Base-by-base conservation (phyloP, 2,797 vertebrate genomes). In the Thripadectes ignobilis region DNA sequence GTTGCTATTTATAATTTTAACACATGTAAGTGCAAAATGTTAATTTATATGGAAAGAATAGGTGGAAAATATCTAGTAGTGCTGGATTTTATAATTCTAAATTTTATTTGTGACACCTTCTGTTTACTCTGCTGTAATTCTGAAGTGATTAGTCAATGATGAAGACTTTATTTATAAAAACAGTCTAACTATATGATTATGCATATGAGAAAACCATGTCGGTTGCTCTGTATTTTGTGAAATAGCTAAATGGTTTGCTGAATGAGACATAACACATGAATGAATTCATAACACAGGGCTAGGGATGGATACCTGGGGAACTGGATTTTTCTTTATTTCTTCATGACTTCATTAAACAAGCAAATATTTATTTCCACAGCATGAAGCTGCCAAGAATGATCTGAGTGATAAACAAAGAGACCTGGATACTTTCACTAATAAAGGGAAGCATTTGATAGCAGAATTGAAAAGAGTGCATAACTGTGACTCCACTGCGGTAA, bases 381-480 rank as follows among this genome's bases (percentile, higher is more conserved):
- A 99, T 59, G 98, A 99, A 97, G 93, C 97, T 11, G 97, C 98
- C 89, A 99, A 98, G 91, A 97, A 97, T 5, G 98, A 99, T 80
- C 97, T 99, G 94, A 98, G 91, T 87, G 98, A 98, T 30, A 98
- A 98, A 84, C 99, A 99, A 88, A 98, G 98, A 46, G 98, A 99
- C 39, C 97, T 99, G 98, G 99, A 99, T 94, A 95, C 97, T 77
- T 99, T 99, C 97, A 99, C 98, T 89, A 98, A 97, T 92, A 99
- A 98, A 80, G 98, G 98, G 26, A 99, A 99, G 96, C 98, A 98
- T 66, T 97, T 99, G 90, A 96, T 99, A 93, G 98, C 98, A 39
- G 98, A 99, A 91, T 73, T 99, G 97, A 99, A 98, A 88, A 98
- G 98, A 85, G 95, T 99, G 73, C 98, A 98, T 22, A 98, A 98